These are phyloP conservation scores for Plectropomus leopardus DNA, from an alignment of 2,113 vertebrate species.

Conservation along the genomic window DNA sequence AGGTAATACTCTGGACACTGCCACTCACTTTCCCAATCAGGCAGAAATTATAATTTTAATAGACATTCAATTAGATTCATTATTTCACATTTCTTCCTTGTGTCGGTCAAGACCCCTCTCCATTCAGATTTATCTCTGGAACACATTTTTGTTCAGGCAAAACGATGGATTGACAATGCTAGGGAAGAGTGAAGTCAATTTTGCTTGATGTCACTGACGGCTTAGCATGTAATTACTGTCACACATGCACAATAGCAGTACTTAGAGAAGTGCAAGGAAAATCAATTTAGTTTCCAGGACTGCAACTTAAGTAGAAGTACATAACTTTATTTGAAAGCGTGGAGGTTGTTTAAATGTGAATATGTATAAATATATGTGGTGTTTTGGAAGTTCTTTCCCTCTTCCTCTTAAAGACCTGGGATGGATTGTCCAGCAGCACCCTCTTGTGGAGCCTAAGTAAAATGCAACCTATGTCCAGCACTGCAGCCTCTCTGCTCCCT, in stretches of 20 bases:
- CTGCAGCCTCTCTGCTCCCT: conserved; percentile 43
- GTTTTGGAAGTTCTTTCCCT: conserved; percentile 44
- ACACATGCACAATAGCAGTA: conserved; percentile 73
- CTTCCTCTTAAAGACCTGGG: conserved; percentile 55
- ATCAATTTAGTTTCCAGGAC: conserved; percentile 73
- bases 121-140: conserved; percentile 68
- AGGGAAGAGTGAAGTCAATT: conserved; percentile 72
- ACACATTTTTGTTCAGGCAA: conserved; percentile 61
- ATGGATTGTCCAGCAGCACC: conserved; percentile 96
- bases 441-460: conserved; percentile 91
- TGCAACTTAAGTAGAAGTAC: conserved; percentile 67
- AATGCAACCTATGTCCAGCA: conserved; percentile 54
- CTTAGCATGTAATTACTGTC: conserved; percentile 82
- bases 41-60: conserved; percentile 72
- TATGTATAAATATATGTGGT: conserved; percentile 49
- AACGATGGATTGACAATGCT: conserved; percentile 74
- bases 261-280: conserved; percentile 73
- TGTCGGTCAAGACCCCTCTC: conserved; percentile 65
- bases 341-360: conserved; percentile 58
- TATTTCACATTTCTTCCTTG: conserved; percentile 66
- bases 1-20: conserved; percentile 67
- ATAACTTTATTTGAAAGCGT: conserved; percentile 71
- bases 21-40: conserved; percentile 68
- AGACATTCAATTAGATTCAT: conserved; percentile 75
- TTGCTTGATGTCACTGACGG: conserved; percentile 76